phyloP scores from a whole-genome alignment of 2,888 invertebrate genomes.

The Leucozona laternaria region DNA sequence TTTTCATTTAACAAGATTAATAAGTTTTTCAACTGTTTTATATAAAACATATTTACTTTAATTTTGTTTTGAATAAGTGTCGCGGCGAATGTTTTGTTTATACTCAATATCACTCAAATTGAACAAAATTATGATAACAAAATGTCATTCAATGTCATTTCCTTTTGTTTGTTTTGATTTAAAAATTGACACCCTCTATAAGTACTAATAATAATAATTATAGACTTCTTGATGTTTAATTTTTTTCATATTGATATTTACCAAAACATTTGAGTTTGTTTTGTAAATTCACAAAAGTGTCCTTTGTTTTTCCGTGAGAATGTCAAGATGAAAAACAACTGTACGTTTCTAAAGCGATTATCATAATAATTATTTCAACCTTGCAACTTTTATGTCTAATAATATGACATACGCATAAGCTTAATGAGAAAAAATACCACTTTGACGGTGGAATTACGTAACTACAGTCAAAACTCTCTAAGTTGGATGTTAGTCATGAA shows the following conservation, averaged over 20 bases:
- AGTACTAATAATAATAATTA: too few species aligned
- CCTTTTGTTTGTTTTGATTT: background rate
- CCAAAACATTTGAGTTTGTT: background rate
- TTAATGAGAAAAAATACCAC: background rate
- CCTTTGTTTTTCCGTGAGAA: background rate
- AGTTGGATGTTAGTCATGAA: background rate
- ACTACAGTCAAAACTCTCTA: background rate
- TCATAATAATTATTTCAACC: conserved; percentile 5
- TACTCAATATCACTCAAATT: background rate
- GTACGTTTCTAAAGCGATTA: background rate
- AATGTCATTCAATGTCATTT: background rate
- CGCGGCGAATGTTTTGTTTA: background rate
- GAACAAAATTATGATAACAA: background rate
- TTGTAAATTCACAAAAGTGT: background rate
- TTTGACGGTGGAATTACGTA: background rate
- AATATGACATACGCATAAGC: background rate
- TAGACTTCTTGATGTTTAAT: background rate
- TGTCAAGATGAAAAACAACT: background rate
- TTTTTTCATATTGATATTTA: background rate
- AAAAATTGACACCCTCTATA: background rate
- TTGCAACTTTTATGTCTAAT: background rate
- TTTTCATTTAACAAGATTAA: too few species aligned
- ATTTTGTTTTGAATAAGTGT: background rate
- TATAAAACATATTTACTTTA: background rate
- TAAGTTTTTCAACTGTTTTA: background rate